Evolutionary conservation across 2,888 invertebrate genomes (phyloP).

Genomic region (Drosophila nigritarsus): DNA sequence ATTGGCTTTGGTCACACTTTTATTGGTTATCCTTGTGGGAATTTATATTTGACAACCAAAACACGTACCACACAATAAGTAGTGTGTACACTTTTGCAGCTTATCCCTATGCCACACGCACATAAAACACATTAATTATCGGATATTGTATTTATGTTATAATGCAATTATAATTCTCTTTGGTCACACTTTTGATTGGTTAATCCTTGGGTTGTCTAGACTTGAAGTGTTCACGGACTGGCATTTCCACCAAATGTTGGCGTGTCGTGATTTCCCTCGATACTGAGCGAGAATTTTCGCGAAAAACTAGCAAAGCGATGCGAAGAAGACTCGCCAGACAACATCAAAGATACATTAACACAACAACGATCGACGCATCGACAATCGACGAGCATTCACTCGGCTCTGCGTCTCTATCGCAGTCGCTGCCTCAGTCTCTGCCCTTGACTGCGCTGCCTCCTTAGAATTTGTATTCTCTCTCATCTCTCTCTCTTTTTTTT

Average conservation of each 20-base stretch:
- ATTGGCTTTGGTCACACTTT: conserved; percentile 55
- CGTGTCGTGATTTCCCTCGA: conserved; percentile 77
- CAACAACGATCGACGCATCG: conserved; percentile 62
- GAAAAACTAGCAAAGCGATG: conserved; percentile 36
- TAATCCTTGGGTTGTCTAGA: conserved; percentile 61
- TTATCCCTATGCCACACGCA: neutral
- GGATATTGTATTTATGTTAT: neutral
- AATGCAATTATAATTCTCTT: neutral
- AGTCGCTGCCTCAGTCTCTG: conserved; percentile 20
- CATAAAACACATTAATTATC: neutral
- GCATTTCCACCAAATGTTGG: conserved; percentile 69
- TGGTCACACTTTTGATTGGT: conserved; percentile 52
- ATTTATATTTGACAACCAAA: neutral
- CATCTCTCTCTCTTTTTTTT: conserved; percentile 21
- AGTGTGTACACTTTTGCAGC: neutral
- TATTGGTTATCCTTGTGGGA: conserved; percentile 56
- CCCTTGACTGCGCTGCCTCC: conserved; percentile 65
- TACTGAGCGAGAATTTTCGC: conserved; percentile 75
- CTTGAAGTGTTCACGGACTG: conserved; percentile 53
- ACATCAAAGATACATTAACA: conserved; percentile 73
- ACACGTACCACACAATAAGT: neutral
- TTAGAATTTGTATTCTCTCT: conserved; percentile 10
- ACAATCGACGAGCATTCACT: conserved; percentile 52
- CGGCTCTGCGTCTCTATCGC: conserved; percentile 41
- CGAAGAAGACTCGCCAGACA: conserved; percentile 48